phyloP scores from a whole-genome alignment of 1,140 invertebrate genomes.

The Bombus superbus region DNA sequence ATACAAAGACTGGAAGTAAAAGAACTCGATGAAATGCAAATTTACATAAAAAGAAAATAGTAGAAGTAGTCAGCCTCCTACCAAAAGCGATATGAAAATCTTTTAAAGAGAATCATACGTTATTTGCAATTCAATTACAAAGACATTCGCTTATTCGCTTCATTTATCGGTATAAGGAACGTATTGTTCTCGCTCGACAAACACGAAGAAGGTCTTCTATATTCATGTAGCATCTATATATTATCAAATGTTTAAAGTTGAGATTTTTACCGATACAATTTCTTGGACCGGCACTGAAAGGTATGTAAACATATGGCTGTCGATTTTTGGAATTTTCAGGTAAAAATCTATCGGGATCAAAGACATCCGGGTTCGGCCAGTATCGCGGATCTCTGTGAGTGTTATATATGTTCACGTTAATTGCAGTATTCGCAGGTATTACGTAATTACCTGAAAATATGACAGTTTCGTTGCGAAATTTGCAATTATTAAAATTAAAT shows the following conservation, averaged over 20 bases:
- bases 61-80: no score
- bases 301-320: constrained; percentile 84
- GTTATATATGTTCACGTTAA: not conserved
- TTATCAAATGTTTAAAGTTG: not conserved
- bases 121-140: not conserved
- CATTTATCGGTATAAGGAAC: not conserved
- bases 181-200: not conserved
- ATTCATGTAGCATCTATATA: not conserved
- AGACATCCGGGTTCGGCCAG: constrained; percentile 76
- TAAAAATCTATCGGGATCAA: constrained; percentile 87
- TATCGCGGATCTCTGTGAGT: constrained; percentile 36
- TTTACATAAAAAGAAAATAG: no score
- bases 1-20: no score
- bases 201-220: not conserved
- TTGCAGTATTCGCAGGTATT: not conserved
- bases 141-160: not conserved
- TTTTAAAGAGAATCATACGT: no score
- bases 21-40: no score
- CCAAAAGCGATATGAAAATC: no score
- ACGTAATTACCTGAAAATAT: constrained; percentile 27
- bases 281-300: constrained; percentile 86
- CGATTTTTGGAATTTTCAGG: constrained; percentile 82
- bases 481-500: not conserved
- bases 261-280: constrained; percentile 84
- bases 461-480: not conserved